Base-by-base conservation (phyloP, 2,797 vertebrate species). In the Brachyalestes nurse region DNA sequence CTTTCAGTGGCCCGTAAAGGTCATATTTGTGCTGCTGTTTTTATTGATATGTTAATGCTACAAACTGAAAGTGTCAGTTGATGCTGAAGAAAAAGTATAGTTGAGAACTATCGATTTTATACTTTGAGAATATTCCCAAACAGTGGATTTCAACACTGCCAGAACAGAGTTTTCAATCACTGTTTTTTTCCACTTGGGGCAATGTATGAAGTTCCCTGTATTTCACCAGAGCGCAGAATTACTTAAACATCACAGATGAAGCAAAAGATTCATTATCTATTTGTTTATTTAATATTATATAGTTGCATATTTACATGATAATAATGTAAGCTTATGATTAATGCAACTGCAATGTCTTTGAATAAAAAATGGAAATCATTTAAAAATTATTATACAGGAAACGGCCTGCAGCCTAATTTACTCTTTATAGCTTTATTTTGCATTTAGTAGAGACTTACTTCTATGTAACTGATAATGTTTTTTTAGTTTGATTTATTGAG, bases 1-100 rank as follows among this genome's bases (percentile, higher is more conserved):
- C 49, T 34, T 81, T 77, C 66, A 71, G 21, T 21, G 12, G 71
- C 42, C 42, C 21, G n/a, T 61, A 71, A 81, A 55, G 66, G 47
- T 76, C 45, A 71, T 51, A 81, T 77, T 57, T 58, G n/a, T 67
- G 49, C 42, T 13, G 53, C 57, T 61, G 14, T 62, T 42, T 71
- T 12, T 28, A 23, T 55, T 51, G 23, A 64, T 28, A 64, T 49
- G 21, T 64, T 64, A 75, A 75, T 34, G 23, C 42, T 51, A 38
- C 17, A 57, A 25, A 55, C 14, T 64, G 25, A 65, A 55, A 79
- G 21, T 73, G 42, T 14, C 34, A 78, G 28, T 5, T 16, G 19
- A n/a, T 21, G 16, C 16, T 38, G 1, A 28, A 14, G 16, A 6
- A 61, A 6, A 61, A 12, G 47, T n/a, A 65, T 57, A 8, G 16